These are phyloP conservation scores for Ericerus pela DNA, from an alignment of 1,140 invertebrate species.

Conservation along the genomic window DNA sequence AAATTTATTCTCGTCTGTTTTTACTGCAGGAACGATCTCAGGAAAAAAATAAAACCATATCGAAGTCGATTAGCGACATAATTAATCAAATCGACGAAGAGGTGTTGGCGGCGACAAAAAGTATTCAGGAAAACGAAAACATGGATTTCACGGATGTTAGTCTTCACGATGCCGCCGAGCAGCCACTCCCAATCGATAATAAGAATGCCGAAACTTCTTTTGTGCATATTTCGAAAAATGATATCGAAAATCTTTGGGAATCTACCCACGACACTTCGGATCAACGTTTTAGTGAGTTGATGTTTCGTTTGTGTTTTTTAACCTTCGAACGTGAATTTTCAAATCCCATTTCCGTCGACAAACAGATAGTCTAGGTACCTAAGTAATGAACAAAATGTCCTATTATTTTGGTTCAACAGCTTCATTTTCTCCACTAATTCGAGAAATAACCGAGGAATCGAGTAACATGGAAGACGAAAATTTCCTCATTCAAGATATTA, in stretches of 20 bases:
- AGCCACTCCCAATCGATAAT: background rate
- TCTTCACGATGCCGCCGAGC: background rate
- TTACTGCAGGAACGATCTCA: too few species aligned
- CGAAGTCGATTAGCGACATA: background rate
- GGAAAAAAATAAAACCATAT: background rate
- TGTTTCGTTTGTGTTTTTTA: too few species aligned
- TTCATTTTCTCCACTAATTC: background rate
- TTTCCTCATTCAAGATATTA: conserved; percentile 1
- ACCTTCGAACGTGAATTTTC: too few species aligned
- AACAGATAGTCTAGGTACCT: background rate
- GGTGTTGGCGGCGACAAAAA: background rate
- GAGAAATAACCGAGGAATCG: conserved; percentile 1
- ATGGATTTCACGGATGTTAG: conserved; percentile 5
- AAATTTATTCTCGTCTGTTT: too few species aligned
- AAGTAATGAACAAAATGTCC: background rate
- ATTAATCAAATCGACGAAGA: conserved; percentile 8
- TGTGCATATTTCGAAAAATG: background rate
- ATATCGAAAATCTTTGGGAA: conserved; percentile 2
- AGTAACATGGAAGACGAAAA: background rate
- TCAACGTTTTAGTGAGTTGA: conserved; percentile 5
- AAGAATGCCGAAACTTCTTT: background rate
- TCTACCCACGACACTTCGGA: background rate
- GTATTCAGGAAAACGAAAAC: conserved; percentile 2
- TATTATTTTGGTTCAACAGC: background rate
- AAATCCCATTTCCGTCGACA: too few species aligned